Base-by-base conservation (phyloP, 2,113 vertebrate species). In the Hippocampus zosterae region DNA sequence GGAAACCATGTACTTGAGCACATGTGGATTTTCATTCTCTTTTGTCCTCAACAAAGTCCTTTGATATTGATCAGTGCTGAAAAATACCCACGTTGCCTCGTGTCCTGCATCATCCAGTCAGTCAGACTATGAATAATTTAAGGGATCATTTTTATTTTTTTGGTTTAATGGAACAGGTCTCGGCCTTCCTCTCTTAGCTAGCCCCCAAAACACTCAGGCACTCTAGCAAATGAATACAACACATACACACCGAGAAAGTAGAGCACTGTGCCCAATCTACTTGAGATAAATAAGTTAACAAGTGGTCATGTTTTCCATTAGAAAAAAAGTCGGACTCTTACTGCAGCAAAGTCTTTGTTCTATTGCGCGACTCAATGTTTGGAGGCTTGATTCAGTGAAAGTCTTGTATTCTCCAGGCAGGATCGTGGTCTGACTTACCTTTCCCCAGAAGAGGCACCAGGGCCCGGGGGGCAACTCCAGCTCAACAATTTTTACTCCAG, bases 401-500 rank as follows among this genome's bases (percentile, higher is more conserved):
- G 12, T 48, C 1, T 23, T 18, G 21, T 15, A 2, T n/a, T 77
- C 60, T 84, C 29, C 89, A 98, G 96, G 75, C 93, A 93, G 40
- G 92, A 90, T 68, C 92, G 94, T 63, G 93, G 93, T 18, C 91
- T 94, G 0, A 87, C 92, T 66, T 94, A 92, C 71, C 91, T 95
- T 68, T 92, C 89, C 11, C 86, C 94, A 76, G 91, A 91, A 18
- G 95, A 98, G 69, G 44, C 93, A 57, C 73, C 75, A 33, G 91
- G 90, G 15, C 91, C 88, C 0, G 63, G 91, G 0, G 94, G 97
- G 18, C 87, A 91, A 69, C 86, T 92, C 0, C 94, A 92, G 13
- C 74, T 91, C 3, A 95, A 98, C 72, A 90, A 89, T 69, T 90
- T 93, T 0, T 98, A 94, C 81, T 86, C 94, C 75, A 91, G 93